Conservation (phyloP, 2,888 invertebrate species). For the Drosophila cognata region DNA sequence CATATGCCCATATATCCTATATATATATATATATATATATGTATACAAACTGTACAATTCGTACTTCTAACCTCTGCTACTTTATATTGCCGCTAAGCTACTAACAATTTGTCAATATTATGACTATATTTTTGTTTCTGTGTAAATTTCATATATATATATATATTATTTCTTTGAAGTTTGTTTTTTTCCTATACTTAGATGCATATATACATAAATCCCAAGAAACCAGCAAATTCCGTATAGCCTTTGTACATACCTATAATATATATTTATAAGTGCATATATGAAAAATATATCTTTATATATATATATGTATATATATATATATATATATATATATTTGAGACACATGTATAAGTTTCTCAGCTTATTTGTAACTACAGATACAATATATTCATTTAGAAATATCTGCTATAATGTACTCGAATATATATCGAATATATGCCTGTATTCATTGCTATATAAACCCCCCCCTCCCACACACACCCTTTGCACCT, state of each 20-base stretch:
- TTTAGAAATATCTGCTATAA: slow-evolving; percentile 11
- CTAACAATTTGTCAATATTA: slow-evolving; percentile 21
- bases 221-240: neutral
- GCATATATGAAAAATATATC: slow-evolving; percentile 13
- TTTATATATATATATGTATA: slow-evolving; percentile 23
- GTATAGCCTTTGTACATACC: slow-evolving; percentile 38
- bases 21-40: slow-evolving; percentile 10
- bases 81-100: slow-evolving; percentile 31
- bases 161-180: neutral
- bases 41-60: slow-evolving; percentile 21
- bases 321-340: slow-evolving; percentile 23
- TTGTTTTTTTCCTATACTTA: slow-evolving; percentile 6
- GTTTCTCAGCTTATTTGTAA: slow-evolving; percentile 10
- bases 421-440: slow-evolving; percentile 28
- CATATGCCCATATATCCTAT: slow-evolving; percentile 10
- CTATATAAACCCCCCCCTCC: neutral
- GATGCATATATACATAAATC: slow-evolving; percentile 2
- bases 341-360: slow-evolving; percentile 2
- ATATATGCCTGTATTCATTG: slow-evolving; percentile 29
- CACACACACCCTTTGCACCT: neutral
- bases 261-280: slow-evolving; percentile 29
- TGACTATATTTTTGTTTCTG: neutral
- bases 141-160: slow-evolving; percentile 16
- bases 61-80: slow-evolving; percentile 28
- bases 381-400: neutral